Evolutionary conservation across 1,140 invertebrate genomes (phyloP), one percentile per base, ranked within the genome.

Genomic region (Drosophila burlai): DNA sequence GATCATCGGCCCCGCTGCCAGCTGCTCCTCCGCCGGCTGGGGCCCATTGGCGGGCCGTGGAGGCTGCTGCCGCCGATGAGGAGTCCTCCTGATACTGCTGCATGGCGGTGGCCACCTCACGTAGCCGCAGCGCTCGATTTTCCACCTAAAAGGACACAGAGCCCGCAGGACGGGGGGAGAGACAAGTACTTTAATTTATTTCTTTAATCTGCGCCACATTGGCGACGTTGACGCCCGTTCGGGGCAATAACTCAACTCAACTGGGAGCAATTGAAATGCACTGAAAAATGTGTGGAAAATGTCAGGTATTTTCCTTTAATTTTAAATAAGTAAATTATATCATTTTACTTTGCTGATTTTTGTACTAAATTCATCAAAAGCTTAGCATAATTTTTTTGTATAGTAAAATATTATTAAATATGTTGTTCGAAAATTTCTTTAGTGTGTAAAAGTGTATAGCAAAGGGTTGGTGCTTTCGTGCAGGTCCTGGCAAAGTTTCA

Each of bases 41-140:
- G 11, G 84, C 79, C 84, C 73, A 81, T 52, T 92, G 91, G n/a
- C 76, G 80, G 43, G 76, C 74, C 0, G 91, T 86, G 47, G 85
- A 91, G 61, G 83, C 78, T 1, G 78, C 85, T 5, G 68, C 61
- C 55, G 82, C 81, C 26, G 76, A 65, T 36, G 71, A 74, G 68
- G 71, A 73, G 31, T 93, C 91, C 46, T 93, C 91, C 75, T 92
- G 82, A 60, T 93, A 91, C 63, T 94, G 93, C 73, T 93, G 83
- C 77, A 94, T 83, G 24, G 85, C 85, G 38, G 92, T 93, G 38
- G 93, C 76, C 76, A 93, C 92, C 68, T 94, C 93, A 87, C 96
- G 96, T 84, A 97, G 93, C 78, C 96, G 93, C 73, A 97, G 91
- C 15, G 96, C 96, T 92, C 95, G 94, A 93, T 96, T 96, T 93